Evolutionary conservation across 2,888 invertebrate genomes (phyloP).

Genomic region (Helicoverpa assulta): DNA sequence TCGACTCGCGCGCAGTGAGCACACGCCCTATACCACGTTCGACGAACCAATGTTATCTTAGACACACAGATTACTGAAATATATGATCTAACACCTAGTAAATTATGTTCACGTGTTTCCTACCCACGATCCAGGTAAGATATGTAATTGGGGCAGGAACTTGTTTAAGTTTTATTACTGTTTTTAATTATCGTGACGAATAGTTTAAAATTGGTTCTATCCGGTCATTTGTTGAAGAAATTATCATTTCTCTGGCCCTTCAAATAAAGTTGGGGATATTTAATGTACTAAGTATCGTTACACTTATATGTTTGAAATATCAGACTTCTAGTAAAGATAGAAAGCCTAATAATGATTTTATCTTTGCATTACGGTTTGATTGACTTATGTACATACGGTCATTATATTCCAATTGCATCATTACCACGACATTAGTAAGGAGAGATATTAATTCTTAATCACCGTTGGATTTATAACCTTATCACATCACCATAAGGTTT

Average conservation of each 20-base stretch:
- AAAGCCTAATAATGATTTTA: conserved; percentile 52
- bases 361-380: conserved; percentile 43
- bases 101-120: conserved; percentile 52
- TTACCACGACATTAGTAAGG: conserved; percentile 14
- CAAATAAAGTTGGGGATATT: neutral
- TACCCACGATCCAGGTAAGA: conserved; percentile 40
- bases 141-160: conserved; percentile 53
- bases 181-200: conserved; percentile 33
- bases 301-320: conserved; percentile 30
- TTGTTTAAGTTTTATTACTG: conserved; percentile 46
- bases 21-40: conserved; percentile 61
- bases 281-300: conserved; percentile 2
- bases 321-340: conserved; percentile 9
- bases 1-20: conserved; percentile 54
- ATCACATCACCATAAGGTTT: neutral
- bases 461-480: conserved; percentile 7
- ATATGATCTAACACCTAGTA: conserved; percentile 57
- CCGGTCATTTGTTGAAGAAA: conserved; percentile 9
- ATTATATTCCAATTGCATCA: conserved; percentile 45
- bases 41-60: conserved; percentile 50
- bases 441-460: conserved; percentile 1
- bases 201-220: conserved; percentile 30
- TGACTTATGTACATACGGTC: conserved; percentile 41
- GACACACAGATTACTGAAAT: conserved; percentile 55
- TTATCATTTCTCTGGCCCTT: neutral